These are phyloP conservation scores for Pachypeltis micranthus DNA, from an alignment of 1,140 invertebrate species.

Conservation along the genomic window DNA sequence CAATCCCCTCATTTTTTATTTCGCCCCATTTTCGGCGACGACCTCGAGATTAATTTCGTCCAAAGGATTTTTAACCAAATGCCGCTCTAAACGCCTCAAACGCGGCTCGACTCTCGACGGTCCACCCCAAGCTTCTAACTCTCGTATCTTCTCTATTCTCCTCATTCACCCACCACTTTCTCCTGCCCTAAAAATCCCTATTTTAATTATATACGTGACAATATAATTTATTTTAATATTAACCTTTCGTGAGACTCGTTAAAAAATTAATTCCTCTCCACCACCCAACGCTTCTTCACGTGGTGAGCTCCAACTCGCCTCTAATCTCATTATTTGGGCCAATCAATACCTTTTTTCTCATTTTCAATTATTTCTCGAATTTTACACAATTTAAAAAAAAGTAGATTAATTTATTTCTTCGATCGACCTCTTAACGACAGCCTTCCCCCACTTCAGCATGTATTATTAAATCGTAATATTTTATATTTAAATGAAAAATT, in stretches of 20 bases:
- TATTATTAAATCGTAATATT: too few relatives aligned
- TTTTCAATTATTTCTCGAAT: background rate
- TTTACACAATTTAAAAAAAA: too few relatives aligned
- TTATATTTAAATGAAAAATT: too few relatives aligned
- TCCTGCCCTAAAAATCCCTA: background rate
- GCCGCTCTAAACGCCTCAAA: background rate
- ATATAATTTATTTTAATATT: too few relatives aligned
- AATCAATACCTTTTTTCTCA: background rate
- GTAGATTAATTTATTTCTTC: too few relatives aligned
- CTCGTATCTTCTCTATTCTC: background rate
- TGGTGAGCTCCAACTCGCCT: too few relatives aligned
- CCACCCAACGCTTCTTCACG: too few relatives aligned
- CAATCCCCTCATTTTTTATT: background rate
- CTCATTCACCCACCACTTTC: background rate
- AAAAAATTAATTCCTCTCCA: too few relatives aligned
- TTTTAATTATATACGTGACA: background rate
- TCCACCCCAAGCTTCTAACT: background rate
- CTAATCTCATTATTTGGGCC: background rate
- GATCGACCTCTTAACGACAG: too few relatives aligned
- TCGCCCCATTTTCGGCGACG: background rate
- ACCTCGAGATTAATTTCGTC: background rate
- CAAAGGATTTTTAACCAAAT: background rate
- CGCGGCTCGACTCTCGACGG: background rate
- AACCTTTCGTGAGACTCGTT: too few relatives aligned
- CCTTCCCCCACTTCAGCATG: too few relatives aligned